These are phyloP conservation scores for Dendrolimus kikuchii DNA, from an alignment of 1,140 invertebrate species.

Conservation along the genomic window DNA sequence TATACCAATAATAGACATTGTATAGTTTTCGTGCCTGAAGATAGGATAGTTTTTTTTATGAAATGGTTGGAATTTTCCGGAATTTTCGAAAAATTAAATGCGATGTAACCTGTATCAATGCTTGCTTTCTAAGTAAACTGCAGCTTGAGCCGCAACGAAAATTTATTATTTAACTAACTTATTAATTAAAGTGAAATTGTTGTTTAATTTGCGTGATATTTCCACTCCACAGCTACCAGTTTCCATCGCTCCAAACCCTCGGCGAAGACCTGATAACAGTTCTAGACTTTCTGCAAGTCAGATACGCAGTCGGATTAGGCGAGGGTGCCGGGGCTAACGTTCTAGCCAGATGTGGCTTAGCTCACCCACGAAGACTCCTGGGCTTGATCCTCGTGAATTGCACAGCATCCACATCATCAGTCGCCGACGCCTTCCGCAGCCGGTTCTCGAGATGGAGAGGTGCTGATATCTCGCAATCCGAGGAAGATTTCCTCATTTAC, in stretches of 20 bases:
- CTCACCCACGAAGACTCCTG: slow-evolving; percentile 81
- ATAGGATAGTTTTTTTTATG: too few species aligned
- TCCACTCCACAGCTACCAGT: slow-evolving; percentile 76
- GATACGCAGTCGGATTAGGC: slow-evolving; percentile 87
- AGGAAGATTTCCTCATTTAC: slow-evolving; percentile 88
- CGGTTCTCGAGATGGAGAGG: slow-evolving; percentile 87
- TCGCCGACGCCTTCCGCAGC: slow-evolving; percentile 90
- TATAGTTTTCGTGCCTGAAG: too few species aligned
- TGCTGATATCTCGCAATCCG: slow-evolving; percentile 81
- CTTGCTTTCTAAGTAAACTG: too few species aligned
- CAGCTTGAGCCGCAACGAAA: too few species aligned
- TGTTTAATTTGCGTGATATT: neutral
- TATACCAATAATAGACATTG: too few species aligned
- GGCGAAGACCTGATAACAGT: slow-evolving; percentile 89
- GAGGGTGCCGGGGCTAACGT: slow-evolving; percentile 94
- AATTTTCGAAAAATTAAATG: too few species aligned
- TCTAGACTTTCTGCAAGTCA: slow-evolving; percentile 85
- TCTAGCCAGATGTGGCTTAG: slow-evolving; percentile 86
- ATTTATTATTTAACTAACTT: too few species aligned
- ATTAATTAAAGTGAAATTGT: too few species aligned
- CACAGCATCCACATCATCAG: slow-evolving; percentile 88
- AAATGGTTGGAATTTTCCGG: too few species aligned
- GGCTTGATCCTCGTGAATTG: slow-evolving; percentile 90
- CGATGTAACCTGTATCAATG: too few species aligned
- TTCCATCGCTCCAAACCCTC: slow-evolving; percentile 87